phyloP scores from a whole-genome alignment of 23 tunicate species.

The Clavelina lepadiformis region DNA sequence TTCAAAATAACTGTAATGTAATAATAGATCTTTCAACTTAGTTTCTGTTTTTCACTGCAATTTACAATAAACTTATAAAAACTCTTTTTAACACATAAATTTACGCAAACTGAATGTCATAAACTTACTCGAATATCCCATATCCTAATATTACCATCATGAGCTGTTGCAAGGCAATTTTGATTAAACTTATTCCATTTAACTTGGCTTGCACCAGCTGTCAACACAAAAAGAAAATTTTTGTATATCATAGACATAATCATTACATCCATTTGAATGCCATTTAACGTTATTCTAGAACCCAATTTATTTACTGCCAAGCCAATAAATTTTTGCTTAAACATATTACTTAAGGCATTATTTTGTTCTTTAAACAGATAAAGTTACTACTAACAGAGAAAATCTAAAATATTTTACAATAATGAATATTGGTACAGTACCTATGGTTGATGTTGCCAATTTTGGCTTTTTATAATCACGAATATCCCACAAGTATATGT shows the following conservation, averaged over 20 bases:
- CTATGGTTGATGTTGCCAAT: constrained; percentile 57
- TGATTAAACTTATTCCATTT: constrained; percentile 69
- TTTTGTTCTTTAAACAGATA: not conserved
- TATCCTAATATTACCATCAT: constrained; percentile 85
- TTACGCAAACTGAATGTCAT: not conserved
- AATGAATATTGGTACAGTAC: constrained; percentile 15
- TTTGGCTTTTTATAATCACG: constrained; percentile 72
- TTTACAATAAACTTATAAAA: not conserved
- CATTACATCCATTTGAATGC: no score
- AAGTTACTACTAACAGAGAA: not conserved
- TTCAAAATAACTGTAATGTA: no score
- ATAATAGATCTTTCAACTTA: no score
- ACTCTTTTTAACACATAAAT: not conserved
- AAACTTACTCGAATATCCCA: constrained; percentile 79
- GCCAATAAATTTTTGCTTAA: no score
- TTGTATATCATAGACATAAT: no score
- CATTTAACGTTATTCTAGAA: no score
- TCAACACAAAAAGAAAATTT: not conserved
- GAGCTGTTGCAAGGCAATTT: constrained; percentile 59
- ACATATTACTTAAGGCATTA: no score
- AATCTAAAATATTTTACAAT: not conserved
- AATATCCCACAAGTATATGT: constrained; percentile 79
- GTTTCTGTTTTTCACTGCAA: not conserved
- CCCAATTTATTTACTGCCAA: no score
- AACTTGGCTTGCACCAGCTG: constrained; percentile 85